phyloP scores from a whole-genome alignment of 2,797 vertebrate genomes.

The Syndactyla subalaris region DNA sequence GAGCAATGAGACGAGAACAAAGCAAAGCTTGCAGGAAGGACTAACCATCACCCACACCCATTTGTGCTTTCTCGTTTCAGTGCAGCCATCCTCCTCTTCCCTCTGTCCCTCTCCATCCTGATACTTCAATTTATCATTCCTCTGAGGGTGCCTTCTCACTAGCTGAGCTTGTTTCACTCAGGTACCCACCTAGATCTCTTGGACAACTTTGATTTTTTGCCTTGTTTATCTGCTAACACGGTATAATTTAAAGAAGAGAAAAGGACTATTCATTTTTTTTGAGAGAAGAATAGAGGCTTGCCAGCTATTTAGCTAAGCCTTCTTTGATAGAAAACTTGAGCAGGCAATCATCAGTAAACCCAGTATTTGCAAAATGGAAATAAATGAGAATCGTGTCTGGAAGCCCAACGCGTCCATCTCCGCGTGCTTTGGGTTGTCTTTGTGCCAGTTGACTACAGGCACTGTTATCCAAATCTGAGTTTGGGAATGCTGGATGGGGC shows the following conservation, averaged over 20 bases:
- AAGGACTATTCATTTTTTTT: background rate
- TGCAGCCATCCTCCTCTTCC: background rate
- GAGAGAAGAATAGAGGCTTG: background rate
- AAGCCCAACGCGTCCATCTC: background rate
- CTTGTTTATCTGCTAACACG: background rate
- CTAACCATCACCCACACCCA: background rate
- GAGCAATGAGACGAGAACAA: accelerated
- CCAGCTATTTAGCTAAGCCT: background rate
- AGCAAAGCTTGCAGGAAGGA: background rate
- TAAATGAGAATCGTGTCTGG: background rate
- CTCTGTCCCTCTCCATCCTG: background rate
- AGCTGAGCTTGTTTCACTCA: background rate
- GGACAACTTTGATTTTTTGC: background rate
- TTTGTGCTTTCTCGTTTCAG: background rate
- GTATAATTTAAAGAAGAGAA: background rate
- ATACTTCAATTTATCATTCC: background rate
- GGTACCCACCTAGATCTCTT: background rate
- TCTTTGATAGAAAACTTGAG: background rate
- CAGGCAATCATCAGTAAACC: background rate
- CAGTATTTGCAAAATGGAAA: constrained; percentile 33
- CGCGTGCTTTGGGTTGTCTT: accelerated
- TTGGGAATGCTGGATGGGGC: background rate
- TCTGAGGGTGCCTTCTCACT: background rate
- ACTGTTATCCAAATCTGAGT: accelerated
- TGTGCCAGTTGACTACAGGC: background rate